These are phyloP conservation scores for Stichodactyla mertensii DNA, from an alignment of 64 coral and sea anemone species.

Conservation along the genomic window DNA sequence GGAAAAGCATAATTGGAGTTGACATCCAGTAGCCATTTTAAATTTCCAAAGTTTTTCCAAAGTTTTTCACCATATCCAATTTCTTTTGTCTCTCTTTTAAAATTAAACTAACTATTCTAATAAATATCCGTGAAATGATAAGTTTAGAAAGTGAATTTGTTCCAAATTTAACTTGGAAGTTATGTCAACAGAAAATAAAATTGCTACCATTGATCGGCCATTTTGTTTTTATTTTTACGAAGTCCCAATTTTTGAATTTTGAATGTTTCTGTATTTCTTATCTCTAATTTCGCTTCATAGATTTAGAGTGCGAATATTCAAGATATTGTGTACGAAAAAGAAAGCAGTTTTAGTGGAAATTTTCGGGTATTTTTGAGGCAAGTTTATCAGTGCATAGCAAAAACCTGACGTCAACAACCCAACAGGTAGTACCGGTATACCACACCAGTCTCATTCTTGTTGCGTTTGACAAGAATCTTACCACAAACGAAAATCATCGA, in stretches of 20 bases:
- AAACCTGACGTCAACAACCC: constrained; percentile 67
- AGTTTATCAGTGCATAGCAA: constrained; percentile 39
- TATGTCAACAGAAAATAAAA: not conserved
- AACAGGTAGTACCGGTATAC: not conserved
- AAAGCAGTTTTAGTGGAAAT: not conserved
- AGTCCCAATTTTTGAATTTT: not conserved
- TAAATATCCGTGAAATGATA: not conserved
- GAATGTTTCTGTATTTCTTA: not conserved
- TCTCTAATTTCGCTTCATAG: not conserved
- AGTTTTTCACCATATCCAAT: not conserved
- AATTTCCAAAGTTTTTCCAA: not conserved
- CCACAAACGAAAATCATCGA: not conserved
- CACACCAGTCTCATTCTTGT: not conserved
- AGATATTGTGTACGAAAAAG: not conserved
- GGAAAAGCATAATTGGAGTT: not conserved
- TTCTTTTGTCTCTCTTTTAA: not conserved
- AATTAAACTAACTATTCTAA: not conserved
- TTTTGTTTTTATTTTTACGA: not conserved
- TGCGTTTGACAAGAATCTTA: not conserved
- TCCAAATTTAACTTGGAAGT: not conserved
- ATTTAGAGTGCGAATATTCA: not conserved
- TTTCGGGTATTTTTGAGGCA: constrained; percentile 11
- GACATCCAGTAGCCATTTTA: not conserved
- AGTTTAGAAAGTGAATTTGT: not conserved
- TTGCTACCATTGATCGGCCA: not conserved